Evolutionary conservation across 2,797 vertebrate genomes (phyloP).

Genomic region (Dipus sagitta): DNA sequence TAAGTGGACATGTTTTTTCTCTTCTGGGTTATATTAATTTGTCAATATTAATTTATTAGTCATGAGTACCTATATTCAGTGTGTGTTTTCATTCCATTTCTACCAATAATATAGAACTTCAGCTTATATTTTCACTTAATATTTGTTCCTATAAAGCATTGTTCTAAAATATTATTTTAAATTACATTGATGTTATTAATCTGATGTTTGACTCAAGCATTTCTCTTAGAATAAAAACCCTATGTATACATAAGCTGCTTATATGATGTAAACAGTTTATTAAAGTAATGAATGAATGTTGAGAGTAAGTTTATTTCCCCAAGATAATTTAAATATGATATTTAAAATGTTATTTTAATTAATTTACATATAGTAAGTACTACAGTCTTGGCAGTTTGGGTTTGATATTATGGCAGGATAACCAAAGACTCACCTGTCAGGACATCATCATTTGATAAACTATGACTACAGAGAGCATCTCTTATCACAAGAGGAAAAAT

Average conservation of each 20-base stretch:
- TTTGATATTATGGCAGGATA: neutral
- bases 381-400: neutral
- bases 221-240: slow-evolving; percentile 25
- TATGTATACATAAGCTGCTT: neutral
- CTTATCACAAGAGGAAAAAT: neutral
- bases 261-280: slow-evolving; percentile 1
- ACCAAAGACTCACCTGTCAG: neutral
- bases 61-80: neutral
- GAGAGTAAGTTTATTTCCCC: slow-evolving; percentile 1
- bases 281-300: slow-evolving; percentile 42
- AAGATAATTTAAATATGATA: slow-evolving; percentile 11
- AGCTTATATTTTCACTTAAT: neutral
- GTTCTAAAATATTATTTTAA: slow-evolving; percentile 39
- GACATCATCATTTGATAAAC: slow-evolving; percentile 22
- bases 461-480: neutral
- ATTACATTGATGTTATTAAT: neutral
- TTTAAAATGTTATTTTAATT: slow-evolving; percentile 25
- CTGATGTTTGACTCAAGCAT: neutral
- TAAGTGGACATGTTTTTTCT: neutral
- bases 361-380: neutral
- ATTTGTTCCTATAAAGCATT: slow-evolving; percentile 31
- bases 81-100: slow-evolving; percentile 13
- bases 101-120: neutral
- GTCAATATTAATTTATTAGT: slow-evolving; percentile 22
- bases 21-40: neutral